Evolutionary conservation across 2,888 invertebrate genomes (phyloP), one percentile per base, ranked within the genome.

Genomic region (Syrista parreyssii): DNA sequence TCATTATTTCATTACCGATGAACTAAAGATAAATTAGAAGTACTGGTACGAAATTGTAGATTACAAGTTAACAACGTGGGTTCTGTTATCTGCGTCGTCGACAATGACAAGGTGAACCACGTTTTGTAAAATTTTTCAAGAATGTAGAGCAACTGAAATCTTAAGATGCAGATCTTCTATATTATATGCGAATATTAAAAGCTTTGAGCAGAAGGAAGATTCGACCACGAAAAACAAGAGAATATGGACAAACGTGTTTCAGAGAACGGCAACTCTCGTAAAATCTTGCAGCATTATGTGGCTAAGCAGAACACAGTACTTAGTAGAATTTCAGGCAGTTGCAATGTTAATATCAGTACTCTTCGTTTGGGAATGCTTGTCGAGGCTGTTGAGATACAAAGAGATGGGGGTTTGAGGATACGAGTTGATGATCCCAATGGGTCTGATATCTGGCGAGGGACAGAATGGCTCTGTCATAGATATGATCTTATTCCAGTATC

Each of bases 401-500:
- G 82, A 6, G 87, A 87, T 32, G 85, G 87, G 68, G 79, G 78
- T 1, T 77, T 90, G 1, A 85, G 82, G 78, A 83, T 90, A 11
- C 83, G 84, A 68, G 85, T 90, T 0, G 80, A 81, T 68, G 85
- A 86, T 80, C 79, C 82, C 12, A 83, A 78, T 31, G 75, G 83
- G 33, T 83, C 81, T 34, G 76, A 79, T 33, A 80, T 86, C 40
- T 90, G 90, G 90, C 73, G 76, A 9, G 86, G 88, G 71, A 91
- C 89, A 4, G 89, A 90, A 80, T 91, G 90, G 90, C 84, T 84
- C n/a, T 88, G 89, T 78, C 86, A 86, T 79, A 86, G 79, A 68
- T 78, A 80, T 6, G 89, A 90, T 80, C 79, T 90, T 11, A 81
- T 88, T 33, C 80, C 84, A 1, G 86, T 91, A 4, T 84, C 89